Base-by-base conservation (phyloP, 1,140 invertebrate genomes). In the Saccostrea echinata region DNA sequence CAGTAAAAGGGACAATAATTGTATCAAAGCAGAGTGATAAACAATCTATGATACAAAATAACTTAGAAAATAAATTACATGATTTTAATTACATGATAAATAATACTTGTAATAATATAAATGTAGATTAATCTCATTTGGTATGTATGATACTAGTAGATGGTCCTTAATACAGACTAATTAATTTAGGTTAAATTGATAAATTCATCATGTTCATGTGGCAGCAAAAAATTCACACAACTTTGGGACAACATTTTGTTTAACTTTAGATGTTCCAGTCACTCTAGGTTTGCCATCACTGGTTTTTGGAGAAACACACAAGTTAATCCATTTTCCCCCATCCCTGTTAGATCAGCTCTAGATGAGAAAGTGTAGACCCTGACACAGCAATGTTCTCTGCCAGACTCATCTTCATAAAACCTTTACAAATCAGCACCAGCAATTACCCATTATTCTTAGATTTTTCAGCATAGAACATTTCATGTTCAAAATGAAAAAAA, bases 281-380 rank as follows among this genome's bases (percentile, higher is more conserved):
- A 85, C 61, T 51, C 84, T 57, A n/a, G 84, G 84, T 71, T 85
- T 57, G 12, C 84, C 84, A 18, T 85, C 84, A 85, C 84, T 85
- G 51, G 57, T 85, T 68, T 85, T 85, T 9, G 24, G 13, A 85
- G 64, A 64, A 85, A 85, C 8, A 71, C 57, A 71, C 64, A 71
- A 6, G 30, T 52, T 55, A 81, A 27, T 82, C 61, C 76, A 82
- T 68, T 51, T 55, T 33, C n/a, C 55, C 21, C 61, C 55, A 86
- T 88, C 33, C 24, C n/a, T 53, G 13, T 43, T 55, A 18, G 21
- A 84, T 57, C 53, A 55, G 13, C 53, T 84, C 18, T 18, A 88
- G 11, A 80, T 88, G 83, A n/a, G 33, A 24, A 21, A 80, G 71
- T n/a, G 21, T 57, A 16, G 85, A 61, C 18, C 84, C 83, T 12